These are phyloP conservation scores for Albula glossodonta DNA, from an alignment of 2,113 vertebrate genomes.

Conservation along the genomic window DNA sequence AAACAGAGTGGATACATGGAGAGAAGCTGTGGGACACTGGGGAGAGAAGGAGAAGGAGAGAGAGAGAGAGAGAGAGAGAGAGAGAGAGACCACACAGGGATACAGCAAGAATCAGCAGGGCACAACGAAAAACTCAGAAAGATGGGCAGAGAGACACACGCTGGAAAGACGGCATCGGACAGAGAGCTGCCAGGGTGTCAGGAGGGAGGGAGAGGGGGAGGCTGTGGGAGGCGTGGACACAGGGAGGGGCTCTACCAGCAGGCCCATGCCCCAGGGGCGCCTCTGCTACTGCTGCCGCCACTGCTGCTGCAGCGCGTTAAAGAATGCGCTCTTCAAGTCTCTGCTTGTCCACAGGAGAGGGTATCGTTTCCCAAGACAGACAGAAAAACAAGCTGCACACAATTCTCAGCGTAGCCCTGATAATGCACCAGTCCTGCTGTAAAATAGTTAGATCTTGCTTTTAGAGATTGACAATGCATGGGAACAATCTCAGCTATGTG, in stretches of 20 bases:
- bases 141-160: background rate
- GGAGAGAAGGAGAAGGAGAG: background rate
- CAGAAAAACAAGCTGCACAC: background rate
- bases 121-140: background rate
- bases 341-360: conserved; percentile 58
- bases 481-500: background rate
- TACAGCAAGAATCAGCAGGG: background rate
- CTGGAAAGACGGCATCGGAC: background rate
- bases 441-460: background rate
- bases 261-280: conserved; percentile 30
- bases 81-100: background rate
- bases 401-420: background rate
- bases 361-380: conserved; percentile 38
- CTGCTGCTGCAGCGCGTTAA: conserved; percentile 51
- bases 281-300: conserved; percentile 36
- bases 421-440: background rate
- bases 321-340: conserved; percentile 69
- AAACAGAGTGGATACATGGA: background rate
- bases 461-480: background rate
- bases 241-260: conserved; percentile 35
- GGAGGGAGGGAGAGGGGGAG: conserved; percentile 16
- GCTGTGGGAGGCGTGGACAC: conserved; percentile 39
- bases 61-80: background rate
- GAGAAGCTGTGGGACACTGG: background rate
- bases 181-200: too few species aligned